These are phyloP conservation scores for Tenodera sinensis DNA, from an alignment of 2,888 invertebrate species.

Conservation along the genomic window DNA sequence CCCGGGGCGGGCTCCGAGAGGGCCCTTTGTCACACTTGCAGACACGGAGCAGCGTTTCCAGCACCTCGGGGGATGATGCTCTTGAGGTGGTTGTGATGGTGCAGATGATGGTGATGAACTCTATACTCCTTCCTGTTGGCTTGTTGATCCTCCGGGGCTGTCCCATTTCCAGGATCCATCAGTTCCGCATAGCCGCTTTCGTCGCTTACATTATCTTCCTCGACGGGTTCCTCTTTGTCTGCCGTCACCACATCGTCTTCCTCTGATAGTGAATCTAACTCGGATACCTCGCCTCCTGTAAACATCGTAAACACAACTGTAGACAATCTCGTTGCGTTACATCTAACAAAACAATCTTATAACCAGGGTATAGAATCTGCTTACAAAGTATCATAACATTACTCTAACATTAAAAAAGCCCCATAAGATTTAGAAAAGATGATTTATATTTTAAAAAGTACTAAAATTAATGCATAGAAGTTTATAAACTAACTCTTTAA, in stretches of 20 bases:
- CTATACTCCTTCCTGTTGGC: neutral
- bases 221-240: neutral
- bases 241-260: constrained; percentile 43
- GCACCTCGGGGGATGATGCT: neutral
- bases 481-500: no score
- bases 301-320: neutral
- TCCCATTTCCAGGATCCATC: constrained; percentile 16
- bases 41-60: neutral
- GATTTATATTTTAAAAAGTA: no score
- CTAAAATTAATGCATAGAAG: no score
- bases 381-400: no score
- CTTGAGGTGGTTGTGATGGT: neutral
- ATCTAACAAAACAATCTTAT: no score
- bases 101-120: neutral
- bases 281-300: constrained; percentile 31
- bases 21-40: neutral
- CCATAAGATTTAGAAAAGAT: no score
- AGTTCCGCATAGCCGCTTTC: constrained; percentile 88
- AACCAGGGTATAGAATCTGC: no score
- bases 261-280: constrained; percentile 39
- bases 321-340: no score
- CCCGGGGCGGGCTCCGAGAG: neutral
- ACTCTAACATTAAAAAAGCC: no score
- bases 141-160: neutral
- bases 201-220: constrained; percentile 70